Base-by-base conservation (phyloP, 1,140 invertebrate species). In the Bombus waltoni region DNA sequence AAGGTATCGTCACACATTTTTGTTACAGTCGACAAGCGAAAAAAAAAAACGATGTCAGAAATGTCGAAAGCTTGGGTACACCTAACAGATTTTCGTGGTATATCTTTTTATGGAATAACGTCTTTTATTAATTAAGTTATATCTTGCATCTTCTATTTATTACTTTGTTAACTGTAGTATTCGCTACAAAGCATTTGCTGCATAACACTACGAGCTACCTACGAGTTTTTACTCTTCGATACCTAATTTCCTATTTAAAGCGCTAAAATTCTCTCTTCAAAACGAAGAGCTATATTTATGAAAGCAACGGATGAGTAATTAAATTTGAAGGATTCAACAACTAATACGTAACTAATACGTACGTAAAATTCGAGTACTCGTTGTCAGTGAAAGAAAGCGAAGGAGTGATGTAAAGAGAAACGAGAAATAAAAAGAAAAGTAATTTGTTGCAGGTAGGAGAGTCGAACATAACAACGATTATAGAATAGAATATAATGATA, bases 401-500 rank as follows among this genome's bases (percentile, higher is more conserved):
- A 75, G 42, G 35, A 11, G 22, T 32, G 35, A 77, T 57, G 62
- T 44, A 78, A 44, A 75, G 8, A 83, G 42, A 70, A 78, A 70
- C 6, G 44, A 71, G n/a, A 32, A 11, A 70, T 10, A 79, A 79
- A 84, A 44, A n/a, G 68, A 66, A 44, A 78, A 53, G 22, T 2
- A 65, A 77, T 70, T 4, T 44, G 22, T 59, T 71, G 53, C 38
- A 84, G 57, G 74, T 38, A 77, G 81, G 74, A 66, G 35, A 85
- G 65, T 53, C 18, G 22, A 74, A 78, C 59, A 53, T 28, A 81
- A 88, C n/a, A 81, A 85, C 66, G 53, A 81, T 65, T 71, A 82
- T n/a, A 80, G 9, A 59, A 44, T 71, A 80, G 79, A 68, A 77
- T 83, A 83, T 82, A 81, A 76, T 83, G 81, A 85, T 80, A 86